phyloP scores from a whole-genome alignment of 2,113 vertebrate species.

The Cyrtonyx montezumae region DNA sequence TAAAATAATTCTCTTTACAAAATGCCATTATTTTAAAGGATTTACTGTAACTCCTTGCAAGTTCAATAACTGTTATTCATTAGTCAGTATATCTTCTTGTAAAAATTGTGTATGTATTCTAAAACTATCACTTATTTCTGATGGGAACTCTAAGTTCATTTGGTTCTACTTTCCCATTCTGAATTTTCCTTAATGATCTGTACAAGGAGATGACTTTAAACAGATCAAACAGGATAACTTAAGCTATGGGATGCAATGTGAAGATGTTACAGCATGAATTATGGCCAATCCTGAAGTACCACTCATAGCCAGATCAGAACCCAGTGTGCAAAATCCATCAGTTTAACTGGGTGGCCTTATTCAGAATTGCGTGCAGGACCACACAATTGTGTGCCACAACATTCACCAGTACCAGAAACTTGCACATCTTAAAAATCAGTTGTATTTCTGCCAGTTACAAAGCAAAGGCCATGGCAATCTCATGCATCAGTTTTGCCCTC shows the following conservation, averaged over 20 bases:
- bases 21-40: conserved; percentile 22
- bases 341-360: neutral
- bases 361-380: neutral
- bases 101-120: neutral
- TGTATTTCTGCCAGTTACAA: neutral
- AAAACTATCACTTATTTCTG: neutral
- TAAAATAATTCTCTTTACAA: conserved; percentile 29
- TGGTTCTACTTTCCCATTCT: neutral
- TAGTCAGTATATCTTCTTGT: neutral
- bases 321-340: neutral
- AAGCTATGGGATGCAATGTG: neutral
- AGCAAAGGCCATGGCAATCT: neutral
- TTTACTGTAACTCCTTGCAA: neutral
- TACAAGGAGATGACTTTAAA: neutral
- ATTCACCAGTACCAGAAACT: neutral
- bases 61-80: neutral
- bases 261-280: neutral
- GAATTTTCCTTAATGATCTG: neutral
- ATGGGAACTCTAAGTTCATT: neutral
- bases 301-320: neutral
- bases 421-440: neutral
- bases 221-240: neutral
- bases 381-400: neutral
- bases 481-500: neutral
- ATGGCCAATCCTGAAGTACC: neutral